Percentiles rank a stretch among this genome's conserved stretches.
These are phyloP conservation scores for Ceyx cyanopectus DNA, from an alignment of 2,113 vertebrate genomes.

Conservation along the genomic window DNA sequence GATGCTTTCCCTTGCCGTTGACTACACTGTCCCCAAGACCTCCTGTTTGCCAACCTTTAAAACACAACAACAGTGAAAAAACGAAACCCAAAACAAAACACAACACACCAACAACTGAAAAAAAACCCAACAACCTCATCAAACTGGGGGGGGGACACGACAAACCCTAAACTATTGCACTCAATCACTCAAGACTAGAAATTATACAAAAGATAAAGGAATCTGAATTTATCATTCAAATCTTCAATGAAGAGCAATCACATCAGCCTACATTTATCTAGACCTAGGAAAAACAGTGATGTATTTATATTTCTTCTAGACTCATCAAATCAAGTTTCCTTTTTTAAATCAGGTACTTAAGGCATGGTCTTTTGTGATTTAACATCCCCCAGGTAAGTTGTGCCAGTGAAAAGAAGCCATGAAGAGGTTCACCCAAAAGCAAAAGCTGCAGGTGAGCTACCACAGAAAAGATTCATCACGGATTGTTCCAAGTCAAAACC, in stretches of 20 bases:
- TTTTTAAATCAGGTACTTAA: not conserved
- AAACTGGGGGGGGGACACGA: not conserved
- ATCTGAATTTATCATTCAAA: not conserved
- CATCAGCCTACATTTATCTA: not conserved
- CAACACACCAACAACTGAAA: not conserved
- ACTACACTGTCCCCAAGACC: not conserved
- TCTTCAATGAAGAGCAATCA: not conserved
- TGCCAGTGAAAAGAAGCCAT: not conserved
- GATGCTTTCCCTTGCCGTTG: rapidly evolving
- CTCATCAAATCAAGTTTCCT: not conserved
- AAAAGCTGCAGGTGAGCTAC: rapidly evolving
- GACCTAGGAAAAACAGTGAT: not conserved
- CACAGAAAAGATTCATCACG: not conserved
- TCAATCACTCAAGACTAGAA: not conserved
- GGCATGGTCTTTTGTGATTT: rapidly evolving
- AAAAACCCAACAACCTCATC: not conserved
- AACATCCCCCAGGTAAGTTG: not conserved
- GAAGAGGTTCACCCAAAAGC: not conserved
- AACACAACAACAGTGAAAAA: not conserved
- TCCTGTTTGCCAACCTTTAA: not conserved
- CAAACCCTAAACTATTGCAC: not conserved
- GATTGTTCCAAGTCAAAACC: rapidly evolving
- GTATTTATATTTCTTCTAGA: not conserved
- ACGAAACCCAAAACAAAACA: not conserved
- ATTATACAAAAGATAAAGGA: not conserved